phyloP scores from a whole-genome alignment of 2,888 invertebrate genomes.

The Mactromeris polynyma region DNA sequence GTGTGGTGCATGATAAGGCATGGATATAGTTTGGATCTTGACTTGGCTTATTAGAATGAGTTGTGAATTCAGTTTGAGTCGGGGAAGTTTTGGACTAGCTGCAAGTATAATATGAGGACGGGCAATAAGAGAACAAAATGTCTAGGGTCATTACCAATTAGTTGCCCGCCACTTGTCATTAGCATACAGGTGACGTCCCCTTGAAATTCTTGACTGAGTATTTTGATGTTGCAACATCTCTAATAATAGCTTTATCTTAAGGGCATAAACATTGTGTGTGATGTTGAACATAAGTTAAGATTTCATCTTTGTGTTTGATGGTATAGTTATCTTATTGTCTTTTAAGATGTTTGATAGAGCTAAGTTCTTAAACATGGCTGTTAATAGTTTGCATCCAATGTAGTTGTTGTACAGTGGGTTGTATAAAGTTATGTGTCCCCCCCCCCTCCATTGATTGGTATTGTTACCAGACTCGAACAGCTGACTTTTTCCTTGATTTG shows the following conservation, averaged over 20 bases:
- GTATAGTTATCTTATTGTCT: too few species aligned
- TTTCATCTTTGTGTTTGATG: too few species aligned
- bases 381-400: too few species aligned
- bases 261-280: background rate
- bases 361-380: too few species aligned
- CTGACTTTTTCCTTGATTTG: too few species aligned
- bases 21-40: background rate
- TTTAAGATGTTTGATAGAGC: too few species aligned
- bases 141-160: background rate
- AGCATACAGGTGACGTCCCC: background rate
- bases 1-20: background rate
- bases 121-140: background rate
- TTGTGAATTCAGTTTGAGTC: background rate
- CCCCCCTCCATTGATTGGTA: too few species aligned
- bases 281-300: too few species aligned
- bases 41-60: background rate
- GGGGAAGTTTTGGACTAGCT: background rate
- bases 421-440: too few species aligned
- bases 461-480: too few species aligned
- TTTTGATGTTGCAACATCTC: background rate
- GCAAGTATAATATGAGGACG: too few species aligned
- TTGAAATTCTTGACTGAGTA: background rate
- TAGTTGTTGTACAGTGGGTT: too few species aligned
- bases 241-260: background rate
- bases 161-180: background rate